These are phyloP conservation scores for Mimumesa dahlbomi DNA, from an alignment of 2,888 invertebrate genomes.

Conservation along the genomic window DNA sequence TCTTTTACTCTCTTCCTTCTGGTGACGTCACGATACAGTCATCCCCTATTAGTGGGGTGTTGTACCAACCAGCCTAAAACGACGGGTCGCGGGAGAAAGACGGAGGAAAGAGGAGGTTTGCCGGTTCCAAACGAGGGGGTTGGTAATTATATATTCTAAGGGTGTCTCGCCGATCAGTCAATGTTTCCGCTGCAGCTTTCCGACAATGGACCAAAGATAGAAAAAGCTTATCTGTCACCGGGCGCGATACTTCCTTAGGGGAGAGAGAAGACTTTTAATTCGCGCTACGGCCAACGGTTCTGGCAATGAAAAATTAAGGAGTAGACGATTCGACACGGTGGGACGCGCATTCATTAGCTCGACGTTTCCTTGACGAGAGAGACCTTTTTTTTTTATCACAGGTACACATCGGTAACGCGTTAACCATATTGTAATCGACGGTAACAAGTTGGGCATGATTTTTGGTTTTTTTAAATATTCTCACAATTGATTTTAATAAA, in stretches of 20 bases:
- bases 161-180: conserved; percentile 80
- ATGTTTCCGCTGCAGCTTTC: conserved; percentile 79
- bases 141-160: conserved; percentile 80
- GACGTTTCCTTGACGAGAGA: conserved; percentile 13
- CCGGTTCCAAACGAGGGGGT: conserved; percentile 51
- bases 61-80: conserved; percentile 63
- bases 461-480: too few relatives aligned
- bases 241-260: conserved; percentile 73
- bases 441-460: too few relatives aligned
- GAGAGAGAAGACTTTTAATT: conserved; percentile 74
- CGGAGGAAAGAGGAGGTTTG: conserved; percentile 42
- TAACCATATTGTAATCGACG: too few relatives aligned
- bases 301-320: conserved; percentile 76
- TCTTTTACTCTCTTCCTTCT: conserved; percentile 61
- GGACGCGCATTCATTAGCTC: conserved; percentile 53
- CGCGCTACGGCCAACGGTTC: conserved; percentile 66
- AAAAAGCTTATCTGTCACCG: conserved; percentile 79
- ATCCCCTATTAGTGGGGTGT: conserved; percentile 77
- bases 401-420: too few relatives aligned
- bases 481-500: too few relatives aligned
- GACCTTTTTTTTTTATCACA: conserved; percentile 1
- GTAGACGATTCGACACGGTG: conserved; percentile 31
- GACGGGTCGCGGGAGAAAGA: conserved; percentile 51
- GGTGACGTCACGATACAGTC: conserved; percentile 77
- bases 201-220: conserved; percentile 78